Percentiles rank a stretch among this genome's conserved stretches.
Conservation (phyloP, 2,888 invertebrate genomes). For the Unio pictorum region DNA sequence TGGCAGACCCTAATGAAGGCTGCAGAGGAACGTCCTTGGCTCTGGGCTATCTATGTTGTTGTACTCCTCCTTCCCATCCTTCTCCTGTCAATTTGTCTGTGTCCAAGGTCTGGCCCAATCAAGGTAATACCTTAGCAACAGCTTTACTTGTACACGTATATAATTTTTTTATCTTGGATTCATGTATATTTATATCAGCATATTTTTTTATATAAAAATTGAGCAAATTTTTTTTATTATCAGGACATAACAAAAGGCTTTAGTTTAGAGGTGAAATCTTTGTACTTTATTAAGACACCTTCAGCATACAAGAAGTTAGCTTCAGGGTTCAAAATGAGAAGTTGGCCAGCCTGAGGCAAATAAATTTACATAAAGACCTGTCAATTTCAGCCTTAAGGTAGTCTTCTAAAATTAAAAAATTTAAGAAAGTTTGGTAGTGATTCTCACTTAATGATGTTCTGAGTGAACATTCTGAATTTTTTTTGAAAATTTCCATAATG, state of each 20-base stretch:
- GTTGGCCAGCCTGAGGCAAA: no score
- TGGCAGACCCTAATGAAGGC: constrained; percentile 83
- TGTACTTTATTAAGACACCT: background rate
- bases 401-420: no score
- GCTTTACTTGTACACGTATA: background rate
- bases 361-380: no score
- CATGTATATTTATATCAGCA: background rate
- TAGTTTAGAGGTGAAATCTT: background rate
- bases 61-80: constrained; percentile 85
- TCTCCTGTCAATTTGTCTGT: constrained; percentile 86
- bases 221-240: no score
- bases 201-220: background rate
- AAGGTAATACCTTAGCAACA: constrained; percentile 52
- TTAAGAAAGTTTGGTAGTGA: no score
- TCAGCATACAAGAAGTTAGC: no score
- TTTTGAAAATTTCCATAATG: no score
- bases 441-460: no score
- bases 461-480: no score
- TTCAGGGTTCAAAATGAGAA: no score
- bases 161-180: background rate
- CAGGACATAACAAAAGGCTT: constrained; percentile 1
- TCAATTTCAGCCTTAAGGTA: no score
- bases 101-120: constrained; percentile 70
- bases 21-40: constrained; percentile 89
- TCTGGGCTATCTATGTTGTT: constrained; percentile 89